Evolutionary conservation across 2,113 vertebrate species (phyloP).

Genomic region (Vidua chalybeata): DNA sequence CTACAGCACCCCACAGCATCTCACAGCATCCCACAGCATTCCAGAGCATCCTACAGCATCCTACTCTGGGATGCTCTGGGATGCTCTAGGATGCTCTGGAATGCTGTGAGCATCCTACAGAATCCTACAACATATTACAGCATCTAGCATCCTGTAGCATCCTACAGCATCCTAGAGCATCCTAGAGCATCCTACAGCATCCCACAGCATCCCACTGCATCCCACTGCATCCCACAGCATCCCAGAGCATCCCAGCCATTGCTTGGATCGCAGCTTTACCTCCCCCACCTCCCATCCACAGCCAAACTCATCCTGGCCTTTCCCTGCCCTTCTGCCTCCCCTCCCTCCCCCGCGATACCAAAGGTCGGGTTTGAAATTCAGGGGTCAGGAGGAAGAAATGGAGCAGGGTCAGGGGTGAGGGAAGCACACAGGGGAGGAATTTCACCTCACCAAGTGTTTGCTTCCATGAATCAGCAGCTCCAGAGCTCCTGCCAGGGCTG

Average conservation of each 20-base stretch:
- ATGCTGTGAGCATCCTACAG: no score
- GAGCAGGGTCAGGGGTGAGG: constrained; percentile 62
- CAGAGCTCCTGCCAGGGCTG: background rate
- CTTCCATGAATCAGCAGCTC: background rate
- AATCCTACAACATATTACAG: no score
- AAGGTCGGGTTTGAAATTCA: constrained; percentile 63
- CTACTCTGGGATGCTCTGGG: no score
- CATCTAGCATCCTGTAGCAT: no score
- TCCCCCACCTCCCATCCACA: background rate
- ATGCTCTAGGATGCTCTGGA: no score
- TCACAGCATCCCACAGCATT: background rate
- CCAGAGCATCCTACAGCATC: no score
- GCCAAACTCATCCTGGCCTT: background rate
- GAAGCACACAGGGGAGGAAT: constrained; percentile 15
- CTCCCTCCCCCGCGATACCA: background rate
- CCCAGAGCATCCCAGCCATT: background rate
- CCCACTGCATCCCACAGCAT: no score
- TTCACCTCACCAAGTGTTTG: background rate
- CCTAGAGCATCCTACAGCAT: no score
- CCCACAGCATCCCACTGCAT: no score
- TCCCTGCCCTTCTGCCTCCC: background rate
- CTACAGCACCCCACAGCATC: no score
- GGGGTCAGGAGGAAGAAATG: constrained; percentile 64
- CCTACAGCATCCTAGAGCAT: no score
- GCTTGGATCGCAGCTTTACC: background rate